These are phyloP conservation scores for Cavia porcellus DNA, from an alignment of 2,113 vertebrate species.

Conservation along the genomic window DNA sequence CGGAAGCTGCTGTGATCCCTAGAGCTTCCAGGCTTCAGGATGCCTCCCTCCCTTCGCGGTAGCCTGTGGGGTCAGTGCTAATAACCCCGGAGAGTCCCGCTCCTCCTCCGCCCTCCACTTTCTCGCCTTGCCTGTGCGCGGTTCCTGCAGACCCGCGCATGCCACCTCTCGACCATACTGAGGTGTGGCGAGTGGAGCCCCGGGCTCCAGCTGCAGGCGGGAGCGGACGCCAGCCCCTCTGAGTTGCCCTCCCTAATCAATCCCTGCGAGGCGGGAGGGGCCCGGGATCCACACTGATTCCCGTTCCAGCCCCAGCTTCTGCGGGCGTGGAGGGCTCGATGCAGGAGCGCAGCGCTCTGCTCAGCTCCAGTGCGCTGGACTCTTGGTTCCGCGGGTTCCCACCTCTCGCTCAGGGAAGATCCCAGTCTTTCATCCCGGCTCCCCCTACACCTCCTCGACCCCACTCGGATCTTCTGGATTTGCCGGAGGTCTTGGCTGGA, in stretches of 20 bases:
- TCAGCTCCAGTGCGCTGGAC: background rate
- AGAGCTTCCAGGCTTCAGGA: background rate
- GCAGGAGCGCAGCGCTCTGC: background rate
- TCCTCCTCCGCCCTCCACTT: conserved; percentile 52
- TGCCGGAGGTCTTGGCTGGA: background rate
- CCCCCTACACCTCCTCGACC: background rate
- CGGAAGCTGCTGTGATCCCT: too few species aligned
- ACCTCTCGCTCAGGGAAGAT: background rate
- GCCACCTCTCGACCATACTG: conserved; percentile 81
- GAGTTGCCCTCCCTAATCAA: background rate
- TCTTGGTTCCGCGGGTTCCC: background rate
- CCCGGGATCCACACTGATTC: background rate
- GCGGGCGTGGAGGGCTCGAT: fast-evolving
- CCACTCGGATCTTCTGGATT: background rate
- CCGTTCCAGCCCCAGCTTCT: background rate
- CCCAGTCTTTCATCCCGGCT: background rate
- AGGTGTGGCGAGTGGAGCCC: background rate
- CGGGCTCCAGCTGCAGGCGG: background rate
- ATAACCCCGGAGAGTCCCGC: background rate
- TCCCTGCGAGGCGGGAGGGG: background rate
- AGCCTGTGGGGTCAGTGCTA: background rate
- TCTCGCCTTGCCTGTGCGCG: background rate
- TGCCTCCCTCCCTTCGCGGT: background rate
- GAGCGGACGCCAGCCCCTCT: background rate
- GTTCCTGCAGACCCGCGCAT: conserved; percentile 68